Base-by-base conservation (phyloP, 2,888 invertebrate genomes). In the Heliconius erato region DNA sequence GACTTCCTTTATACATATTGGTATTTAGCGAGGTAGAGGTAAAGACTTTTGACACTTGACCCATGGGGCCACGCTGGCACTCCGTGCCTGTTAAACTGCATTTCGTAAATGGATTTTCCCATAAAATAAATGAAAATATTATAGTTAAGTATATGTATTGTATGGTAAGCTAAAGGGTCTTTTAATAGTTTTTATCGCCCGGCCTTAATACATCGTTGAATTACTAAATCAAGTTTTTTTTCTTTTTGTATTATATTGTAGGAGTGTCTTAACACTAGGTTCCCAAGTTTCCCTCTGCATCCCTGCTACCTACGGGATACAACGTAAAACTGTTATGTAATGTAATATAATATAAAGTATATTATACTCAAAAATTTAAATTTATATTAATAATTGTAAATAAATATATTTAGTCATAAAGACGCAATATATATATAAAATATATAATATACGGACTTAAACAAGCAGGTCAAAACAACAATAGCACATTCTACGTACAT, bases 401-500 rank as follows among this genome's bases (percentile, higher is more conserved):
- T 40, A 40, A 35, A 16, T 16, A 5, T 5, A 49, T 49, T 49
- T 49, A 49, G 49, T 49, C 49, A 49, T 16, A 4, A 49, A 49
- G 49, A 49, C 11, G 14, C 49, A 14, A 5, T 49, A 49, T 44
- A 40, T 11, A 44, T 14, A 49, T 49, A 49, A 2, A 49, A 14
- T 3, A 19, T 16, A 23, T 23, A 59, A n/a, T n/a, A 63, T 35
- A 76, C 76, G 59, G 35, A 74, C 32, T 32, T 32, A 59, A 32
- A 59, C n/a, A 74, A 59, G 35, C 59, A 35, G 54, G 59, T 76
- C 74, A 59, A 76, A 76, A 63, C 35, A 76, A 59, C 59, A 76
- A 76, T 63, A 59, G 32, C 32, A 35, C 32, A 76, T 76, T 76
- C 76, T 23, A 76, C 59, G 74, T n/a, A 28, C n/a, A 74, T 74